Evolutionary conservation across 1,140 invertebrate species (phyloP), one percentile per base, ranked within the genome.

Genomic region (Eueides isabella): DNA sequence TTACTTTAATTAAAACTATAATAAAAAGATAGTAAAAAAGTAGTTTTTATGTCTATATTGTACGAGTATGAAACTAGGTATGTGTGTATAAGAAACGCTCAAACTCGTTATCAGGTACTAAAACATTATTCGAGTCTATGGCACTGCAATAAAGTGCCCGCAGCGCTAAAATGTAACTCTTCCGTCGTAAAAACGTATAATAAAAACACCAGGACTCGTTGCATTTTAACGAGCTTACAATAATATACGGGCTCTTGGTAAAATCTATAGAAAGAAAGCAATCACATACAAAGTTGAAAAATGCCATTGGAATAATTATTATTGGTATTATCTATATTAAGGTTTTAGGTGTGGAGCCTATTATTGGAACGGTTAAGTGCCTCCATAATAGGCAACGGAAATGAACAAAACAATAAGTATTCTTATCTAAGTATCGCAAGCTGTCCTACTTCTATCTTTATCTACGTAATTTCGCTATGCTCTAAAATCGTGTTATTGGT

Each of bases 131-230:
- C 79, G 77, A 83, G 80, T 90, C 89, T 92, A 91, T 90, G 91
- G 86, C 85, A 89, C 81, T 78, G 84, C 81, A 82, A 90, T 91
- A 91, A 92, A 92, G 80, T 26, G 87, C 91, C 91, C 91, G 91
- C 91, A 92, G 87, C 88, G 87, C 91, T 92, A 92, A 92, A 91
- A 91, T 89, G 91, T 92, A 86, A 89, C 84, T 89, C 83, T 83
- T 85, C 81, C 78, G 79, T 85, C 90, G 82, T 92, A 92, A 92
- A 92, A 89, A 69, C 23, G 74, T 76, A 89, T 85, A 86, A 92
- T 92, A 92, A 92, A 85, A 82, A 86, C 85, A 85, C 87, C 84
- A 83, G 79, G 79, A 77, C 82, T 88, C 84, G 86, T 85, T 88
- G 85, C 80, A 78, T 82, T 91, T 92, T 92, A 92, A 92, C 91